Evolutionary conservation across 2,797 vertebrate species (phyloP), one percentile per base, ranked within the genome.

Genomic region (Xyrichtys novacula): DNA sequence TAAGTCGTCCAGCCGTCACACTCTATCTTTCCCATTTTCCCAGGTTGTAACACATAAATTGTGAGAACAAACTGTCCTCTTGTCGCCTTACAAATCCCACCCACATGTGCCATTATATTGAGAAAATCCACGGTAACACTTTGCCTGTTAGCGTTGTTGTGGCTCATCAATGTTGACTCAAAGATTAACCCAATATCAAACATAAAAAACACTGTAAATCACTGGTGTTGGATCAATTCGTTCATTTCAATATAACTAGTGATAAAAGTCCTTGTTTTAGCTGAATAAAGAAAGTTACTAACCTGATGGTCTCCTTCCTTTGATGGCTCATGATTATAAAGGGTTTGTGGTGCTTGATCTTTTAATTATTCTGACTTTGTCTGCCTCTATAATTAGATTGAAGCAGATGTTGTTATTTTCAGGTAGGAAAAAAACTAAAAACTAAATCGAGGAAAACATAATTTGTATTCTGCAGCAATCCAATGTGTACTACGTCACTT

Each of bases 401-500:
- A 52, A 63, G 44, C 54, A 73, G 40, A 58, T 57, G 46, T 48
- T 59, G 43, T 50, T 60, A 61, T 64, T 64, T 66, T 40, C n/a
- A 57, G 17, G 52, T 32, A 61, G 40, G 40, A 60, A 8, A 38
- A 42, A 3, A 34, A 61, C 2, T 16, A 9, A 58, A 55, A 46
- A 39, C 20, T 47, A 15, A 68, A 71, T 39, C 23, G 62, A 12
- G 14, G 29, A 46, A 72, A 57, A 6, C 28, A 68, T 50, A 42
- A 19, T 78, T 74, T 58, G 32, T 58, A 68, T 68, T 59, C 39
- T 29, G 44, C 17, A 31, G 28, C 49, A 48, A 59, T 75, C 22
- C 48, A 53, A 43, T 42, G 3, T 50, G 32, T n/a, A 19, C 53
- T 40, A 6, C 12, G 22, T 80, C 16, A 62, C 3, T 29, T 39